Base-by-base conservation (phyloP, 2,113 vertebrate species). In the Polypterus senegalus region DNA sequence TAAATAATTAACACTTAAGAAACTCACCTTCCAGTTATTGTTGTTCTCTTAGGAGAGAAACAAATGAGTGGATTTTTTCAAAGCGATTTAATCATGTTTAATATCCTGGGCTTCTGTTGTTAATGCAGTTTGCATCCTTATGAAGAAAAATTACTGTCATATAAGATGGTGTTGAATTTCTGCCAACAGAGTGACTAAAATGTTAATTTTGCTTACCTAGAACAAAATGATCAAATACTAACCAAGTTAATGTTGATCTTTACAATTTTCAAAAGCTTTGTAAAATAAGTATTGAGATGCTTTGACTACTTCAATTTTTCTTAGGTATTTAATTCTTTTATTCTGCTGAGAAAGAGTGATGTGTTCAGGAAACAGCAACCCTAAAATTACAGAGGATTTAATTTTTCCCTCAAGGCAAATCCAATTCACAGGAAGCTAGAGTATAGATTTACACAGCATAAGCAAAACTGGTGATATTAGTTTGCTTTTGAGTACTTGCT, bases 191-290 rank as follows among this genome's bases (percentile, higher is more conserved):
- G 80, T 77, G 71, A 88, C 84, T 81, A 76, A 86, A 82, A 83
- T 85, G 84, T 84, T 88, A 79, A 88, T 88, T 87, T 81, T 83
- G 83, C 85, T 88, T 86, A 88, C 82, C 84, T n/a, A 84, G 77
- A 83, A 81, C 67, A 84, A 82, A 85, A 83, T 74, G 70, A 72
- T 71, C 73, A 72, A 73, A 74, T 70, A 69, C 52, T 85, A 77
- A 88, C 84, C 76, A 70, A 68, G 76, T 88, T 88, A 88, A 62
- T 62, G 74, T 80, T 79, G 81, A 85, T 77, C 82, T 73, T 65
- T 72, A 52, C 51, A 52, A 8, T 52, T 52, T 52, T 7, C 10
- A 52, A 52, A 52, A 52, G 51, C 51, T 4, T 10, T 52, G 27
- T 27, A 27, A 27, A 27, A 27, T 27, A 27, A 27, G 27, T 27